Conservation (phyloP, 2,888 invertebrate genomes). For the Nomada lathburiana region DNA sequence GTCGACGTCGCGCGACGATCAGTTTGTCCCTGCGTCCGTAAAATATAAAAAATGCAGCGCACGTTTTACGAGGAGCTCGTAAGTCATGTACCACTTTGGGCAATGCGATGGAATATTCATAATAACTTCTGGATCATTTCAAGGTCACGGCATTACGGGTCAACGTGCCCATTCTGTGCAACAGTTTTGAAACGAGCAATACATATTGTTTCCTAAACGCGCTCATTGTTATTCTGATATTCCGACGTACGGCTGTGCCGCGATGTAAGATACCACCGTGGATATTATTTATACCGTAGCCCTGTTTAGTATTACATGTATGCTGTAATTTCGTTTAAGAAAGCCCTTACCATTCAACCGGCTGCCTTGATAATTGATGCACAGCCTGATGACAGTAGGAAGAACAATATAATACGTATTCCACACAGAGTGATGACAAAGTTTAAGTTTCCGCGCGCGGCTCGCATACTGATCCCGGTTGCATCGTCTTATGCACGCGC, state of each 20-base stretch:
- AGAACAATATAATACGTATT: conserved; percentile 54
- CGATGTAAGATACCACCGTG: not conserved
- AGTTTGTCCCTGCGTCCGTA: not conserved
- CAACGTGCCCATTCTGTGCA: not conserved
- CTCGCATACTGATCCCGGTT: conserved; percentile 62
- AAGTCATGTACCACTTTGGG: not conserved
- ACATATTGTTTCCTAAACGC: not conserved
- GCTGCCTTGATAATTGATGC: conserved; percentile 44
- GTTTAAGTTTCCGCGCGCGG: conserved; percentile 51
- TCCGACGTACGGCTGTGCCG: not conserved
- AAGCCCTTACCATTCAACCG: not conserved
- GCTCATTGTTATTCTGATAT: not conserved
- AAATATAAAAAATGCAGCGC: not conserved
- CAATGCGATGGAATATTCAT: not conserved
- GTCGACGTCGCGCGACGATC: not conserved
- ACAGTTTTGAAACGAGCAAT: not conserved
- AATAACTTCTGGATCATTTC: not conserved
- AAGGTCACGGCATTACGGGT: not conserved
- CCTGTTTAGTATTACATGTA: conserved; percentile 1
- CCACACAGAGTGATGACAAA: conserved; percentile 55
- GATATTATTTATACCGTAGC: conserved; percentile 14
- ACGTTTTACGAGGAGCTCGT: not conserved
- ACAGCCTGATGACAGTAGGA: conserved; percentile 38
- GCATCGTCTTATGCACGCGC: conserved; percentile 58
- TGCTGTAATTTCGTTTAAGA: conserved; percentile 10